A percentile compares a stretch with the other conserved stretches of the same genome.
phyloP scores from a whole-genome alignment of 2,797 vertebrate genomes.

The Perodicticus potto region DNA sequence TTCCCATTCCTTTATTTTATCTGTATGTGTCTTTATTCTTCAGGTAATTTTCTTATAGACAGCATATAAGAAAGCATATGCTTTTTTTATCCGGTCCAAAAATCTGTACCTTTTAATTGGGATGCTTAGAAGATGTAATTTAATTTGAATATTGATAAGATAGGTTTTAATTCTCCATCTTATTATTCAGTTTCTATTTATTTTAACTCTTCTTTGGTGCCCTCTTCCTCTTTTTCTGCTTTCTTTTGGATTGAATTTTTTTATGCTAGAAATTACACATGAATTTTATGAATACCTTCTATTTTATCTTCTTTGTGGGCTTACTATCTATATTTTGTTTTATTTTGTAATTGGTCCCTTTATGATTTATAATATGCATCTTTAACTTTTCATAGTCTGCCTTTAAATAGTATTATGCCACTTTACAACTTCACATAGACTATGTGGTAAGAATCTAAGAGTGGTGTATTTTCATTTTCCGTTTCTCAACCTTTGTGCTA shows the following conservation, averaged over 20 bases:
- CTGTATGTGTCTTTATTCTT: not conserved
- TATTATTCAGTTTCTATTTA: not conserved
- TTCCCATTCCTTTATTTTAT: not conserved
- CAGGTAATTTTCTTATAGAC: not conserved
- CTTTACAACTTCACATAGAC: not conserved
- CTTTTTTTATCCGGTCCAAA: not conserved
- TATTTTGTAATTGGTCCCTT: slow-evolving; percentile 4
- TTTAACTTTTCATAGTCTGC: not conserved
- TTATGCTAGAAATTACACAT: too few species aligned
- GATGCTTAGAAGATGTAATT: not conserved
- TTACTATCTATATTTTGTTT: not conserved
- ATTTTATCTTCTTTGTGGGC: not conserved
- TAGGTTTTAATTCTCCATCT: not conserved
- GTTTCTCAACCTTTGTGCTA: not conserved
- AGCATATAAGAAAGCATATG: too few species aligned
- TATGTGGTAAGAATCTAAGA: not conserved
- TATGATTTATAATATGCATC: not conserved
- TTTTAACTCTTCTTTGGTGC: not conserved
- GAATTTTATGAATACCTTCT: not conserved
- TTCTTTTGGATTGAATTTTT: slow-evolving; percentile 1
- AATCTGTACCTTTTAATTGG: not conserved
- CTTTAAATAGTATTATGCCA: not conserved
- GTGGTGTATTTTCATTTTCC: not conserved
- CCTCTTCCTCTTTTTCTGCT: not conserved
- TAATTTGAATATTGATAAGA: not conserved